phyloP scores from a whole-genome alignment of 2,797 vertebrate genomes.

The Acomys russatus region DNA sequence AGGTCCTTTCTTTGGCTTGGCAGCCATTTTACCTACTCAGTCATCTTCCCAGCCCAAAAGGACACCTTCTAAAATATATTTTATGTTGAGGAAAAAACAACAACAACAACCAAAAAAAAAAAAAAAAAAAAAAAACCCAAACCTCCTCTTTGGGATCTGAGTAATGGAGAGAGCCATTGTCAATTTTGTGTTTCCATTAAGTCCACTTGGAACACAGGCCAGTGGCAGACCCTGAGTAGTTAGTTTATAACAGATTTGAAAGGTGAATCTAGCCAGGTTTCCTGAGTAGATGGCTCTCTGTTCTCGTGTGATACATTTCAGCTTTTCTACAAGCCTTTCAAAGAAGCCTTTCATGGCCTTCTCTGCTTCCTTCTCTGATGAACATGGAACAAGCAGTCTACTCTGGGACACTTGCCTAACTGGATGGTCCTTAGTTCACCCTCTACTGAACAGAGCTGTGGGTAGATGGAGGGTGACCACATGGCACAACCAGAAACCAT shows the following conservation, averaged over 20 bases:
- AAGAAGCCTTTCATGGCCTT: not conserved
- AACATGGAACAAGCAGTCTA: not conserved
- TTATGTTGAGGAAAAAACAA: not conserved
- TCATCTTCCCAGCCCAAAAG: not conserved
- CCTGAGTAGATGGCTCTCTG: not conserved
- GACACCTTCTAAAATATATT: not conserved
- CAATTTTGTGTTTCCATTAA: not conserved
- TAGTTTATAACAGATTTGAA: not conserved
- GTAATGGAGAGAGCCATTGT: not conserved
- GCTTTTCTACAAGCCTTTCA: slow-evolving; percentile 5
- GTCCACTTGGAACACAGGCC: not conserved
- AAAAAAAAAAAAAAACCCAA: no score
- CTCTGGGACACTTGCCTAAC: not conserved
- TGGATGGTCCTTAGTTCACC: not conserved
- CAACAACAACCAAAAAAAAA: no score
- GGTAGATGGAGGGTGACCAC: not conserved
- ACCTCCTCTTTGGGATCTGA: not conserved
- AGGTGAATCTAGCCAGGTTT: not conserved
- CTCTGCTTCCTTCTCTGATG: not conserved
- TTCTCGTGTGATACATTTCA: not conserved
- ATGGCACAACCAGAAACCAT: not conserved
- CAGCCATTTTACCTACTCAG: not conserved
- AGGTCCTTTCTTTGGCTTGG: not conserved
- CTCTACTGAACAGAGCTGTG: not conserved
- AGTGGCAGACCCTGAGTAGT: not conserved